Evolutionary conservation across 2,113 vertebrate species (phyloP).

Genomic region (Indicator indicator): DNA sequence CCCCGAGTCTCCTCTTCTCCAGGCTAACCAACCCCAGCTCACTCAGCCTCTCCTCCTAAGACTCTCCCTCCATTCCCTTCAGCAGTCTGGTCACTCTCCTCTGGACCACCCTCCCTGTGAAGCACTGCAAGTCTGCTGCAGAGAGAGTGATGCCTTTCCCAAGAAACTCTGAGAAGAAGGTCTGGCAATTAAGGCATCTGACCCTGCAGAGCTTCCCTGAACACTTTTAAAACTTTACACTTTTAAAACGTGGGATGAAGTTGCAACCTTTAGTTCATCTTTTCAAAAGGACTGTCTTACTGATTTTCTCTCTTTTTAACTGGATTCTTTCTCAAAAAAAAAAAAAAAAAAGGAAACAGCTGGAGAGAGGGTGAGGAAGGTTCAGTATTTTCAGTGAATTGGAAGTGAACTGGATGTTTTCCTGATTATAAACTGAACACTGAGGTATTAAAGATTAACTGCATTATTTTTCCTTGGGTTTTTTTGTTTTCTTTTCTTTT

Average conservation of each 20-base stretch:
- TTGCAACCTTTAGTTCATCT: not conserved
- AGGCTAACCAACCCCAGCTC: too few species aligned
- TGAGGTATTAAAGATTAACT: not conserved
- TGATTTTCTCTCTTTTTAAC: not conserved
- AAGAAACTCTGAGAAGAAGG: not conserved
- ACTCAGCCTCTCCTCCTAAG: too few species aligned
- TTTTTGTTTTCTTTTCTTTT: not conserved
- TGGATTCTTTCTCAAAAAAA: not conserved
- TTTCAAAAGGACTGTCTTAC: not conserved
- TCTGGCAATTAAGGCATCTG: not conserved
- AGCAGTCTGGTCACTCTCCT: too few species aligned
- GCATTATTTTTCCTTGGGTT: not conserved
- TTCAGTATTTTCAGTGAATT: not conserved
- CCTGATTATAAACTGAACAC: not conserved
- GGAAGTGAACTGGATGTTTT: not conserved
- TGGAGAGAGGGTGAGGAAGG: not conserved
- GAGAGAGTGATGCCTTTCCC: not conserved
- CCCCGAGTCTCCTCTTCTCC: too few species aligned
- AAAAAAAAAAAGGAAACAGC: not conserved
- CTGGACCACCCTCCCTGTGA: not conserved
- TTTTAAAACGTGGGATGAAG: not conserved
- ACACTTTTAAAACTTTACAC: not conserved
- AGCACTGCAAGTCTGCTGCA: not conserved
- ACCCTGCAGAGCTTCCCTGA: not conserved
- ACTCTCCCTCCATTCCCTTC: too few species aligned